These are phyloP conservation scores for Harmothoe impar DNA, from an alignment of 2,888 invertebrate genomes.

Conservation along the genomic window DNA sequence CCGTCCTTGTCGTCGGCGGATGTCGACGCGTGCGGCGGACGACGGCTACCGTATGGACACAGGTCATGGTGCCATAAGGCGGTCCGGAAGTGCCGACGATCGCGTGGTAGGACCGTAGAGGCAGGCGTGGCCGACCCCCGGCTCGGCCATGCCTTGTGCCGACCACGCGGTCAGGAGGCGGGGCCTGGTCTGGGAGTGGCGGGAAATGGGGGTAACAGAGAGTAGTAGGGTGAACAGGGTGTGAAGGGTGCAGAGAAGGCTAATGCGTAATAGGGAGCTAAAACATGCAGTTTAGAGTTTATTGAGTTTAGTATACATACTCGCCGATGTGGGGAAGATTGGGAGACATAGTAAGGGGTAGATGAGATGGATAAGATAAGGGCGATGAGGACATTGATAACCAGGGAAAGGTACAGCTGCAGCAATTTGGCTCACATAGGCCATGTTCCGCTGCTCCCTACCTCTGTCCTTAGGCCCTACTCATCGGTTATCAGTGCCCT, in stretches of 20 bases:
- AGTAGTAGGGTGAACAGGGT: not conserved
- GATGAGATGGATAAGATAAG: too few species aligned
- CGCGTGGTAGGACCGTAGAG: not conserved
- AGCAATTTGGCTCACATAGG: too few species aligned
- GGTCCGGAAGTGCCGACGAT: conserved; percentile 42
- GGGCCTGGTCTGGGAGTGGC: not conserved
- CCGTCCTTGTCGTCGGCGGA: not conserved
- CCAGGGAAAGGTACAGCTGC: too few species aligned
- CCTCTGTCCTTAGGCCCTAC: too few species aligned
- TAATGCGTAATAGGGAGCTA: not conserved
- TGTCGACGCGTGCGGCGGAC: conserved; percentile 4
- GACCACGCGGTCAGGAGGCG: not conserved
- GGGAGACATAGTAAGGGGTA: too few species aligned
- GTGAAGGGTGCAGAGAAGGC: not conserved
- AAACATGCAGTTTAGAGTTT: too few species aligned
- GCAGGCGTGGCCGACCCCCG: not conserved
- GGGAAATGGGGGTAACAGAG: not conserved
- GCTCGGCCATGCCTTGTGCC: not conserved
- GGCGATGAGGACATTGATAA: too few species aligned
- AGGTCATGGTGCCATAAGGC: conserved; percentile 39
- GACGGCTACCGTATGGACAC: not conserved
- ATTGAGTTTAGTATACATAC: too few species aligned
- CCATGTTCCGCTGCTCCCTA: too few species aligned
- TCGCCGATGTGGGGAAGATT: too few species aligned
- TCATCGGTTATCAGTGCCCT: too few species aligned